Evolutionary conservation across 1,140 invertebrate genomes (phyloP).

Genomic region (Proales similis): DNA sequence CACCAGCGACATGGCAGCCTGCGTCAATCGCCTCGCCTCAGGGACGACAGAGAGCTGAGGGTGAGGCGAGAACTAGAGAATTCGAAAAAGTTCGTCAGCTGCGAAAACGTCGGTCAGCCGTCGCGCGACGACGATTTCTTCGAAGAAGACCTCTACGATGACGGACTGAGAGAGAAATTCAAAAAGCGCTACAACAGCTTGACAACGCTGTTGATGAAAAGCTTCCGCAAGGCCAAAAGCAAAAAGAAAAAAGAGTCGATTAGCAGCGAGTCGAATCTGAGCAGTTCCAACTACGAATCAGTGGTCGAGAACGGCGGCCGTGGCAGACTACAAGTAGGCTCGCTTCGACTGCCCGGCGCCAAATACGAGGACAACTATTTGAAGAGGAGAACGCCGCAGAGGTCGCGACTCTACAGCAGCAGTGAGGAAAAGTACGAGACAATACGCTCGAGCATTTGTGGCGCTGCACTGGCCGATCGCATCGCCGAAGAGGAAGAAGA

Average conservation of each 20-base stretch:
- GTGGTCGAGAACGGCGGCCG: too few species aligned
- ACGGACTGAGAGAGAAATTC: slow-evolving; percentile 25
- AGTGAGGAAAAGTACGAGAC: too few species aligned
- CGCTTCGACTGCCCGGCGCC: too few species aligned
- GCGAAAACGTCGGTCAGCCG: slow-evolving; percentile 11
- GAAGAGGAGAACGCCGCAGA: too few species aligned
- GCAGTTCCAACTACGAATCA: too few species aligned
- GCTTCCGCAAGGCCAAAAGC: slow-evolving; percentile 32
- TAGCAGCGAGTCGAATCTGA: slow-evolving; percentile 3
- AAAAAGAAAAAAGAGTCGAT: slow-evolving; percentile 37
- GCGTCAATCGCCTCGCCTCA: slow-evolving; percentile 12
- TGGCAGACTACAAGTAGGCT: too few species aligned
- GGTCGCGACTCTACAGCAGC: too few species aligned
- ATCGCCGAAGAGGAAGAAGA: slow-evolving; percentile 4
- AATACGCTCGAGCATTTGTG: too few species aligned
- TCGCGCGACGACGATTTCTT: slow-evolving; percentile 14
- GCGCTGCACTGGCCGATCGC: too few species aligned
- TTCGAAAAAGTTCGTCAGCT: slow-evolving; percentile 34
- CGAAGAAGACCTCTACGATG: slow-evolving; percentile 23
- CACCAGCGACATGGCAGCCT: slow-evolving; percentile 11
- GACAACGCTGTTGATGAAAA: slow-evolving; percentile 37
- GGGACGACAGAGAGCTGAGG: not conserved
- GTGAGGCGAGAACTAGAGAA: not conserved
- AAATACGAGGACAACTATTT: too few species aligned
- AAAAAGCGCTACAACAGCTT: slow-evolving; percentile 34